phyloP scores from a whole-genome alignment of 2,797 vertebrate species.

The Eidolon dupreanum region DNA sequence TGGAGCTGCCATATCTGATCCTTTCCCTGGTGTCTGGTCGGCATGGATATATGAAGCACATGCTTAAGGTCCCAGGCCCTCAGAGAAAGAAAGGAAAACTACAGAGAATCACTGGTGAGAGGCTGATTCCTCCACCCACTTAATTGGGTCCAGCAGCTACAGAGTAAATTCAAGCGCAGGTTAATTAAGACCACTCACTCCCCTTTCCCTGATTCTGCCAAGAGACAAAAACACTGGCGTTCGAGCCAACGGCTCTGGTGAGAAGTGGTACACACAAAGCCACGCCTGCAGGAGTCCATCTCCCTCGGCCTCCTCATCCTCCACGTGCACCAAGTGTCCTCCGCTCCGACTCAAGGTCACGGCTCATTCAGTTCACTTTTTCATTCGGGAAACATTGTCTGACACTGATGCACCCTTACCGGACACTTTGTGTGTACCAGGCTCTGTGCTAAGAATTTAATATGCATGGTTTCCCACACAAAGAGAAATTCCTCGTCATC shows the following conservation, averaged over 20 bases:
- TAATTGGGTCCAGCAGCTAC: background rate
- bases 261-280: background rate
- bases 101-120: background rate
- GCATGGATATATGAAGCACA: background rate
- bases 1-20: slow-evolving; percentile 49
- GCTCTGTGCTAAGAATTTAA: background rate
- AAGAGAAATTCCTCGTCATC: background rate
- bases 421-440: fast-evolving
- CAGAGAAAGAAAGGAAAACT: slow-evolving; percentile 18
- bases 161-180: slow-evolving; percentile 46
- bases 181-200: background rate
- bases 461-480: background rate
- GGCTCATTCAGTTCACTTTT: fast-evolving
- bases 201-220: background rate
- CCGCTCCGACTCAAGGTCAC: background rate
- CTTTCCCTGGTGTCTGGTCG: background rate
- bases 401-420: background rate
- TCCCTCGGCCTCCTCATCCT: fast-evolving
- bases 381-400: background rate
- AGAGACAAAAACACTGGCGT: background rate
- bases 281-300: background rate
- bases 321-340: fast-evolving
- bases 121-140: background rate
- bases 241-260: background rate
- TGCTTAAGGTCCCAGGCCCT: slow-evolving; percentile 36